Base-by-base conservation (phyloP, 2,113 vertebrate species). In the Furnarius figulus region DNA sequence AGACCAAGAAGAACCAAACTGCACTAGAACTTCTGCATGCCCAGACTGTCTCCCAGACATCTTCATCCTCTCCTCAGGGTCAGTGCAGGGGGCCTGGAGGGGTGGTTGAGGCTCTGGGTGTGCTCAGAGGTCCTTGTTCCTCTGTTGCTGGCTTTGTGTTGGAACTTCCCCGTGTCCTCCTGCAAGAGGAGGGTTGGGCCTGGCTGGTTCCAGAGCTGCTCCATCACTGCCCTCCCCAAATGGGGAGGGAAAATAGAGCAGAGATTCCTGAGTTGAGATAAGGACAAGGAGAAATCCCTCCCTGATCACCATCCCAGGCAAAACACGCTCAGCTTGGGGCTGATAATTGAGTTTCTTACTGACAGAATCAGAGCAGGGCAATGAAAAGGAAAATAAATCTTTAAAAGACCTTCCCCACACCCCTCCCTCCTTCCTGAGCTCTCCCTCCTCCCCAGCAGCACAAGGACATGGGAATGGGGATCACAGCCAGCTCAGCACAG, bases 61-160 rank as follows among this genome's bases (percentile, higher is more conserved):
- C 99, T 15, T 98, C 98, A 30, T 98, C 98, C 77, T 99, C 99
- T 59, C 97, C 99, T 98, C 99, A 99, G 99, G 99, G 99, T 99
- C 79, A 95, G 98, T 35, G 40, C 33, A 44, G 10, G 25, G 40
- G 3, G 50, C 23, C n/a, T 66, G 12, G 23, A 11, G 0, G 4
- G 25, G n/a, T 6, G 9, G 20, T 55, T 70, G 63, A 50, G 53
- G 37, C 65, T 89, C 71, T n/a, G 62, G 7, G 5, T 1, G 6
- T 40, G 11, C 42, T 46, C 31, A 33, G 46, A 68, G 44, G 18
- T 85, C 0, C 0, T 42, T 55, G 24, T 61, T 20, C 22, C 58
- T 47, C 27, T 50, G 14, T 46, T 24, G 12, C 19, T 52, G n/a
- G 35, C 83, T 75, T 59, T 62, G 37, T 49, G 65, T 37, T 22